Conservation (phyloP, 2,888 invertebrate genomes). For the Gonocerus acuteangulatus region DNA sequence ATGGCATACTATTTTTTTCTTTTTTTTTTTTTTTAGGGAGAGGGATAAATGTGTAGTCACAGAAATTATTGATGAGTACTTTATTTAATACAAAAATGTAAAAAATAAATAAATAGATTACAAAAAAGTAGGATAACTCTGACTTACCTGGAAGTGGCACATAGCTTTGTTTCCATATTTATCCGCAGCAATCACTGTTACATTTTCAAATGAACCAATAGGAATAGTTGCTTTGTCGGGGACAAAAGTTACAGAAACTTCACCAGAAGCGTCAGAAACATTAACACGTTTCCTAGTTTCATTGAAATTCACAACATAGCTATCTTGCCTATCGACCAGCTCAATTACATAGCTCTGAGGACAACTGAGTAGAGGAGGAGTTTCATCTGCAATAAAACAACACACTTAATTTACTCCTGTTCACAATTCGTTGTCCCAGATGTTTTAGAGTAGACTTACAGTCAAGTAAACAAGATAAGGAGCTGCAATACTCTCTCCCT, state of each 20-base stretch:
- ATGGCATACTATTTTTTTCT: too few relatives aligned
- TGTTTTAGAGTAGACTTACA: background rate
- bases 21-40: too few relatives aligned
- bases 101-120: too few relatives aligned
- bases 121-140: too few relatives aligned
- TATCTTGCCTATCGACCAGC: slow-evolving; percentile 79
- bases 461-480: background rate
- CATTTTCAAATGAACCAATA: slow-evolving; percentile 82
- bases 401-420: background rate
- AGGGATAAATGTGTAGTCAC: too few relatives aligned
- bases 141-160: slow-evolving; percentile 83
- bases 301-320: slow-evolving; percentile 84
- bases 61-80: too few relatives aligned
- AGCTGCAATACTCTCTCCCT: too few relatives aligned
- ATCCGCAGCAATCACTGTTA: slow-evolving; percentile 81
- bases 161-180: slow-evolving; percentile 79
- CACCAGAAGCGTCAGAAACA: slow-evolving; percentile 79
- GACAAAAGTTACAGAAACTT: slow-evolving; percentile 71
- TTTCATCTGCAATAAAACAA: slow-evolving; percentile 61
- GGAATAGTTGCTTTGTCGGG: slow-evolving; percentile 78
- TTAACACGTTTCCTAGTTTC: slow-evolving; percentile 78
- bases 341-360: slow-evolving; percentile 92
- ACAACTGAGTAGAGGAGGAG: slow-evolving; percentile 81
- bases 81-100: too few relatives aligned
- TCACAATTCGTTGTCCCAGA: background rate